Conservation (phyloP, 2,113 vertebrate species). For the Taxidea taxus region DNA sequence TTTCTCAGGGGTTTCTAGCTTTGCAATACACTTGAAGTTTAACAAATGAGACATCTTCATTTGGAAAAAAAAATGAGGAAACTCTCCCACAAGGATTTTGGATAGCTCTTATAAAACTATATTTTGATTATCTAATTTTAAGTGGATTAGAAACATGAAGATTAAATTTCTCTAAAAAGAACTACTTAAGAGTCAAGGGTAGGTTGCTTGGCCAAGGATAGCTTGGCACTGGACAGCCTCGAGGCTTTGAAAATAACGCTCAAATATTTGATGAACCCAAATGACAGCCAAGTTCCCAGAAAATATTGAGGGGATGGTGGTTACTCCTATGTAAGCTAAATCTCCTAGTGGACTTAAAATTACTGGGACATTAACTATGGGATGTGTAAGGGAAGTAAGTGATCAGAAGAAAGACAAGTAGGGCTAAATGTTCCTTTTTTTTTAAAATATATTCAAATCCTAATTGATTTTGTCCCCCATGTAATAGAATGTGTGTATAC, state of each 20-base stretch:
- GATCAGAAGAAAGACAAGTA: conserved; percentile 34
- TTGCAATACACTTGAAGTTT: conserved; percentile 51
- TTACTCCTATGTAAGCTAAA: conserved; percentile 54
- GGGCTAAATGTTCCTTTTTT: background rate
- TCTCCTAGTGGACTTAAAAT: conserved; percentile 56
- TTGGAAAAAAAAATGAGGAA: background rate
- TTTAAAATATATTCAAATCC: background rate
- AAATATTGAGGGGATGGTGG: conserved; percentile 2
- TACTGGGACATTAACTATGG: conserved; percentile 7
- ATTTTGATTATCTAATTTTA: conserved; percentile 64
- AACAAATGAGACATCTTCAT: conserved; percentile 53
- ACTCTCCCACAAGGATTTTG: conserved; percentile 38
- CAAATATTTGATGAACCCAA: conserved; percentile 62
- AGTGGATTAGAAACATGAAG: conserved; percentile 63
- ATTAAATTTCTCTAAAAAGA: conserved; percentile 63
- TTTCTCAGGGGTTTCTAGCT: conserved; percentile 32
- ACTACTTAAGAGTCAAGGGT: conserved; percentile 33
- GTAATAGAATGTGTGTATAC: background rate
- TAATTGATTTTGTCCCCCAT: background rate
- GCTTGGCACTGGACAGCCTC: conserved; percentile 40
- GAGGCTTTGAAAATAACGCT: conserved; percentile 58
- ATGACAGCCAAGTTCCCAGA: conserved; percentile 60
- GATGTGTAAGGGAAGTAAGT: conserved; percentile 23
- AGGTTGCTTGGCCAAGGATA: conserved; percentile 13
- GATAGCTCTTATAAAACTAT: conserved; percentile 38